Percentiles rank a stretch among this genome's conserved stretches.
phyloP scores from a whole-genome alignment of 2,113 vertebrate genomes.

The Callospermophilus lateralis region DNA sequence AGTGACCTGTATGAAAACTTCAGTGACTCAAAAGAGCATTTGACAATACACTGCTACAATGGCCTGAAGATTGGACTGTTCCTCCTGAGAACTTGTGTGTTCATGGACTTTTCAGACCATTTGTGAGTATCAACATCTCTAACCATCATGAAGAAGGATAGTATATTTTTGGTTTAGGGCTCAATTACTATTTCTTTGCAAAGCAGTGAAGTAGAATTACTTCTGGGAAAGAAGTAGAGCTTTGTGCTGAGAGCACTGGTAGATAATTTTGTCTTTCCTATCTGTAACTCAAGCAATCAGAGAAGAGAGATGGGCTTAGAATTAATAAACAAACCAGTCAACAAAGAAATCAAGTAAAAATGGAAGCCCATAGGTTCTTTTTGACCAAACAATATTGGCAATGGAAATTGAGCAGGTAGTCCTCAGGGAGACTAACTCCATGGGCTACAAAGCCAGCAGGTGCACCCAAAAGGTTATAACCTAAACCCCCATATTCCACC shows the following conservation, averaged over 20 bases:
- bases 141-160: background rate
- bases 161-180: slow-evolving; percentile 10
- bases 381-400: background rate
- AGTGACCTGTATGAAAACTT: background rate
- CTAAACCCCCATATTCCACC: background rate
- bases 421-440: background rate
- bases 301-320: slow-evolving; percentile 11
- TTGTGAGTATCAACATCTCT: background rate
- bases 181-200: slow-evolving; percentile 61
- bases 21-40: background rate
- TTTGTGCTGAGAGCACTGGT: background rate
- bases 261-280: slow-evolving; percentile 46
- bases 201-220: slow-evolving; percentile 27
- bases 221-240: background rate
- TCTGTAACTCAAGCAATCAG: slow-evolving; percentile 36
- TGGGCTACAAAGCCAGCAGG: background rate
- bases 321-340: slow-evolving; percentile 55
- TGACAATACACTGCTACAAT: background rate
- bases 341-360: background rate
- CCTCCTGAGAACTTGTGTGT: background rate
- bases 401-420: background rate
- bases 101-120: background rate
- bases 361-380: slow-evolving; percentile 10
- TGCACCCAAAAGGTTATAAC: background rate
- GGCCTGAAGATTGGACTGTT: background rate